Base-by-base conservation (phyloP, 2,888 invertebrate species). In the Himalopsyche tibetana region DNA sequence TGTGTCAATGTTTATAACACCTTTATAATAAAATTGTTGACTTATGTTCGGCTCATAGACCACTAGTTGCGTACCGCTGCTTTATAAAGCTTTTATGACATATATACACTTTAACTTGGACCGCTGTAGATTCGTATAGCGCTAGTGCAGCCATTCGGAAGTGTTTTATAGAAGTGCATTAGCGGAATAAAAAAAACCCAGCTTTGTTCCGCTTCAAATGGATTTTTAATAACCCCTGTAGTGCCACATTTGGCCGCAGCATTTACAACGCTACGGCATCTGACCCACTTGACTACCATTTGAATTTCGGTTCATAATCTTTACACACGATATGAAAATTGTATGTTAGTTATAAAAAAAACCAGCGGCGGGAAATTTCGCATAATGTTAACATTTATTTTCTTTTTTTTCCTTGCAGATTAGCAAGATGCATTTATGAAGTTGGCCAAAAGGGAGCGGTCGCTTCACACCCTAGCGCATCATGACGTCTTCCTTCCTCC, bases 401-500 rank as follows among this genome's bases (percentile, higher is more conserved):
- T 79, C 80, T 1, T 85, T 19, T 45, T 74, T 83, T 9, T 28
- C 28, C 28, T 84, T 82, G 38, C 82, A 85, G 87, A 82, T 55
- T 28, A 38, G 74, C 82, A 85, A 83, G 11, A 88, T 88, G 88
- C 82, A 86, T 87, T 88, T 88, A 88, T 88, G 88, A 88, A 84
- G 83, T 51, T 55, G 83, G 69, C 80, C 74, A 74, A 74, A 74
- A 74, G 80, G 80, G 80, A 80, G 80, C 80, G 80, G 45, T 82
- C 56, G 56, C 82, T 82, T 82, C 82, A 40, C 55, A 51, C 80
- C 80, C 42, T 80, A 80, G 82, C 82, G 63, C 74, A 83, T 40
- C 63, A 28, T 63, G 83, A 83, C 63, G 55, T 63, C 74, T 74
- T 74, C 74, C 74, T 74, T 74, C 74, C 74, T 74, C 74, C 74